Evolutionary conservation across 2,797 vertebrate species (phyloP), one percentile per base, ranked within the genome.

Genomic region (Acanthopagrus latus): DNA sequence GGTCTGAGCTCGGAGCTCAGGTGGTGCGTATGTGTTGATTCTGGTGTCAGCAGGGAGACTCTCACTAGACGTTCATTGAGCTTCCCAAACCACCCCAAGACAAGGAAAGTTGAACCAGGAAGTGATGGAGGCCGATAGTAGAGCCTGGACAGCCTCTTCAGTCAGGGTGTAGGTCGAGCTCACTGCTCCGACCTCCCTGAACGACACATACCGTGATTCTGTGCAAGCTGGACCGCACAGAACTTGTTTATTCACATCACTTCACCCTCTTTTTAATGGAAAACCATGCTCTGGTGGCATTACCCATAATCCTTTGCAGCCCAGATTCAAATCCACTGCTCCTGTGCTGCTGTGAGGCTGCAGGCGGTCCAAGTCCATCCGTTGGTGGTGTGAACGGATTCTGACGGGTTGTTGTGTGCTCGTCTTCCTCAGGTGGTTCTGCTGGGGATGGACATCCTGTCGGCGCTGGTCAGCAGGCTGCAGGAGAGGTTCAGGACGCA

Each of bases 401-500:
- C 13, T 71, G 33, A 44, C 11, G 27, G 38, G 38, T 38, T 38
- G 8, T 50, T n/a, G 43, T 50, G 44, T 56, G 25, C 44, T 57
- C 21, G 23, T 77, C 7, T 54, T 29, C 91, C 83, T 72, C 88
- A 99, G 97, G 97, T 99, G 87, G 97, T 97, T 68, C 92, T 99
- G 63, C 87, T 98, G 90, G 97, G 98, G 64, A 97, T 99, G 95
- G 98, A 99, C 78, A 94, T 99, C 20, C 91, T 99, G 68, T 97
- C 97, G 0, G 96, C 97, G 0, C 92, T 99, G 55, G 95, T 98
- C 74, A 95, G 94, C 57, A 94, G 97, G 63, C 93, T 99, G 72
- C 97, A 99, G 90, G 97, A 98, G 68, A 95, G 95, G 11, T 99
- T 99, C 94, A 97, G 96, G 92, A 94, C 96, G 0, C 97, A 98